Evolutionary conservation across 2,888 invertebrate species (phyloP), one percentile per base, ranked within the genome.

Genomic region (Diarsia dahlii): DNA sequence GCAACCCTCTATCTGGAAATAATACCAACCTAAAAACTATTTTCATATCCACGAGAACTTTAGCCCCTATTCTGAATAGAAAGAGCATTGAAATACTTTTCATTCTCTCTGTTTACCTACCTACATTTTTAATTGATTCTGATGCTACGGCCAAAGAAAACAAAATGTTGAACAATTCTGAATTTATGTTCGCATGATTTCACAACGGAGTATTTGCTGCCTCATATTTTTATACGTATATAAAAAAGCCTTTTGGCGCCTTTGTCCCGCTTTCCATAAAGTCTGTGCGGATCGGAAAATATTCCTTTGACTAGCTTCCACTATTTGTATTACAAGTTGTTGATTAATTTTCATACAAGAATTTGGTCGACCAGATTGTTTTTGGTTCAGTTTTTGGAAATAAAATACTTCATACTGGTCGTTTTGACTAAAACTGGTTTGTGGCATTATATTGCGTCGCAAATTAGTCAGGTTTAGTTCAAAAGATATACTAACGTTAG

Each of bases 221-320:
- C 63, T 71, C 63, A 71, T 81, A 78, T 83, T 81, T 83, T 87
- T 80, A 56, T 73, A 77, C 79, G 70, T 76, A 63, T 52, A 75
- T 69, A 2, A 28, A 28, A 77, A 80, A 74, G 74, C 78, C 56
- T 71, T 87, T 66, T 78, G 76, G 66, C 64, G 83, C 83, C 81
- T 85, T 87, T 87, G 87, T 81, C 46, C 70, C 67, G 72, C 58
- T 85, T 86, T 80, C 34, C 70, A 78, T 76, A 81, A 73, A 74
- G 65, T 78, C 77, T 54, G 67, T 66, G 74, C 50, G 68, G 64
- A 77, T 80, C 72, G 84, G 71, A 71, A 82, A 84, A 81, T 78
- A 87, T 84, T 84, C 81, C 81, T 87, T 87, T 87, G 83, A 78
- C 71, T 78, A 78, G 71, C 80, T 68, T 63, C 74, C 78, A 71